Percentiles rank a stretch among this genome's conserved stretches.
phyloP scores from a whole-genome alignment of 1,140 invertebrate genomes.

The Oncopodura yosiiana region DNA sequence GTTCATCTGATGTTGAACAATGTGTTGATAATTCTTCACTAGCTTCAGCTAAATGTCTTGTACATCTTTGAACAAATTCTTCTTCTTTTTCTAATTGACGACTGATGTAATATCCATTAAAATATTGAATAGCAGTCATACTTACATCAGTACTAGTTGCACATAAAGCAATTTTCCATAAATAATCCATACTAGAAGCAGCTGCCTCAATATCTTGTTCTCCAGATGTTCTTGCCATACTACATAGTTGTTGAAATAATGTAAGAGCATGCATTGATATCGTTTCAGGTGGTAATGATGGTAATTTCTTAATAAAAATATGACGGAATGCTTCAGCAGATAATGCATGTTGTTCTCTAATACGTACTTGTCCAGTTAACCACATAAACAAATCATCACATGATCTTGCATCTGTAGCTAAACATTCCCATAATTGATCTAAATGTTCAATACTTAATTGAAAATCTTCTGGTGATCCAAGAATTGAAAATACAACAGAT shows the following conservation, averaged over 20 bases:
- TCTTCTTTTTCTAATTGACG: slow-evolving; percentile 78
- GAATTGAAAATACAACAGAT: slow-evolving; percentile 78
- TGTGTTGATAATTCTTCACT: slow-evolving; percentile 54
- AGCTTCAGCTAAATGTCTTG: slow-evolving; percentile 74
- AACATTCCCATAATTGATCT: slow-evolving; percentile 78
- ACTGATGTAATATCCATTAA: slow-evolving; percentile 87
- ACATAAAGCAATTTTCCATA: slow-evolving; percentile 83
- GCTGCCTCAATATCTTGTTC: slow-evolving; percentile 39
- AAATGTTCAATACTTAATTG: slow-evolving; percentile 79
- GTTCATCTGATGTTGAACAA: slow-evolving; percentile 53
- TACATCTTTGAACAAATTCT: slow-evolving; percentile 83
- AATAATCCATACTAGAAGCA: slow-evolving; percentile 73
- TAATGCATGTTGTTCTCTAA: slow-evolving; percentile 76
- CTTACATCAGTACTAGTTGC: slow-evolving; percentile 85
- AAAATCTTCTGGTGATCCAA: slow-evolving; percentile 79
- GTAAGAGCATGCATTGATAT: slow-evolving; percentile 85
- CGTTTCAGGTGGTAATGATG: slow-evolving; percentile 70
- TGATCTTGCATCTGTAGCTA: slow-evolving; percentile 69
- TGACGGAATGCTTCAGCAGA: slow-evolving; percentile 74
- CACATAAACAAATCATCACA: slow-evolving; percentile 86
- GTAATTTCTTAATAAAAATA: slow-evolving; percentile 79
- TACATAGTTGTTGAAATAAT: slow-evolving; percentile 81
- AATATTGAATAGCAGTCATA: slow-evolving; percentile 83
- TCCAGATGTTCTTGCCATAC: slow-evolving; percentile 62
- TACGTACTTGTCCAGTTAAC: slow-evolving; percentile 47